These are phyloP conservation scores for Homalodisca vitripennis DNA, from an alignment of 1,140 invertebrate genomes.

Conservation along the genomic window DNA sequence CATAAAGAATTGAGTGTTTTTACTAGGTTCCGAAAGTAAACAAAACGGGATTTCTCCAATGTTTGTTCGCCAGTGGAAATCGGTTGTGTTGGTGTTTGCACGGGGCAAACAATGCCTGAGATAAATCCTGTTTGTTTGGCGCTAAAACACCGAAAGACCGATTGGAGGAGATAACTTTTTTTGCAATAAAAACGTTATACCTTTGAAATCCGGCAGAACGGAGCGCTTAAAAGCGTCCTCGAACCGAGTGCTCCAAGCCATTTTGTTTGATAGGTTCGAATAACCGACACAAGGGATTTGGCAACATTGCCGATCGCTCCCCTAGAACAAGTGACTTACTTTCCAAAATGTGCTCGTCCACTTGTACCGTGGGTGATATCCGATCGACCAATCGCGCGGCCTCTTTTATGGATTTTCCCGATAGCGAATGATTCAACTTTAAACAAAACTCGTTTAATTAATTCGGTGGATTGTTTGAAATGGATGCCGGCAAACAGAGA, in stretches of 20 bases:
- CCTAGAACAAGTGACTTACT: background rate
- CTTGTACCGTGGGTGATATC: background rate
- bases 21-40: no score
- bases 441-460: constrained; percentile 32
- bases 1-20: no score
- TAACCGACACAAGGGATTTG: constrained; percentile 16
- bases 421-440: constrained; percentile 25
- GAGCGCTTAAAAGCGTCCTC: constrained; percentile 23
- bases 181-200: background rate
- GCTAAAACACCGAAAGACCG: constrained; percentile 1
- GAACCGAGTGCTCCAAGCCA: background rate
- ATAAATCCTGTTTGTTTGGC: background rate
- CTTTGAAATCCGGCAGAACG: constrained; percentile 2
- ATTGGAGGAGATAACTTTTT: constrained; percentile 21
- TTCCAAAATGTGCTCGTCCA: background rate
- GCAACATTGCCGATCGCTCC: constrained; percentile 15
- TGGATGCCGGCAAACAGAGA: constrained; percentile 19
- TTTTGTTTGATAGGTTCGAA: background rate
- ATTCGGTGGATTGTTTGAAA: constrained; percentile 30
- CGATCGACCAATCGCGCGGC: background rate
- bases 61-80: no score
- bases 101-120: no score
- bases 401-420: constrained; percentile 26
- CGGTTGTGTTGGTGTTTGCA: no score
- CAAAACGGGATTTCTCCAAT: no score